Base-by-base conservation (phyloP, 2,797 vertebrate genomes). In the Lates japonicus region DNA sequence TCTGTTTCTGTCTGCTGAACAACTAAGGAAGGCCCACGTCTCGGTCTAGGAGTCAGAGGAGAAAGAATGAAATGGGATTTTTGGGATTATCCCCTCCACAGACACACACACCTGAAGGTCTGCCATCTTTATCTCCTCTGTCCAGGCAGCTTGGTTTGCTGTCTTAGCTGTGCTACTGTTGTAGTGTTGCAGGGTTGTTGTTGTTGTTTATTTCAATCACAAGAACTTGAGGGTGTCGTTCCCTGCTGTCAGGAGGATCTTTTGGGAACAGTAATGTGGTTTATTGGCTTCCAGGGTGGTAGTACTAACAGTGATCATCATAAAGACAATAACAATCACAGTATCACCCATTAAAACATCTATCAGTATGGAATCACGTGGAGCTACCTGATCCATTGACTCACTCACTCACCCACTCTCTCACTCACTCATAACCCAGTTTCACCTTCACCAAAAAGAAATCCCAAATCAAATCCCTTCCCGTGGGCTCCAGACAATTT, bases 401-500 rank as follows among this genome's bases (percentile, higher is more conserved):
- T 76, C 81, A 72, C 79, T 82, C 78, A 70, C 52, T 82, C 66
- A 75, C 83, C 80, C 69, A 61, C 80, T 74, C 63, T 46, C 39
- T 61, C 49, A 57, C 54, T 81, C 68, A 74, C 82, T 80, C 69
- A 63, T 88, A 85, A 94, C 80, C 76, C 73, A 64, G 59, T 64
- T 78, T 81, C 80, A 81, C 61, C 63, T 49, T 73, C 73, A 67
- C 68, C 67, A 48, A 37, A 58, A 29, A 58, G 4, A 22, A 35
- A 51, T 44, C 11, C n/a, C 25, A 19, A 63, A 87, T 82, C 78
- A 71, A 61, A 61, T 29, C 82, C n/a, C 62, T 29, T 67, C 87
- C 93, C 93, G 85, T 95, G 94, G 94, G 92, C 93, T 88, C 84
- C 81, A 80, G 93, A 94, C 94, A 90, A 93, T 91, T 93, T 96